Evolutionary conservation across 2,888 invertebrate genomes (phyloP).

Genomic region (Chaitophorus viminalis): DNA sequence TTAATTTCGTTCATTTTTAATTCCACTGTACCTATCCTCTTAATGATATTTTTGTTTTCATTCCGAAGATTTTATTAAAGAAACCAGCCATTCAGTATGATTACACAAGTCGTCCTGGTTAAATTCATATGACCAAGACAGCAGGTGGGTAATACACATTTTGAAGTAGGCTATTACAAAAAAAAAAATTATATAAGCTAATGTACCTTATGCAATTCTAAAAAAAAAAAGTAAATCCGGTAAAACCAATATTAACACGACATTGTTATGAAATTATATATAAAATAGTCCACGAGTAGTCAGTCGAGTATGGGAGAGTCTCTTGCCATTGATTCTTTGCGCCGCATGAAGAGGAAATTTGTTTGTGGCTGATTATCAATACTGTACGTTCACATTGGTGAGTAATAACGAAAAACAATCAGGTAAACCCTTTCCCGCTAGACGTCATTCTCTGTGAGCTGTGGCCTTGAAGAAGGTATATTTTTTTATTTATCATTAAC

Average conservation of each 20-base stretch:
- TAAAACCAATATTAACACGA: constrained; percentile 61
- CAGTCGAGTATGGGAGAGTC: constrained; percentile 61
- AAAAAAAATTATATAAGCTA: constrained; percentile 51
- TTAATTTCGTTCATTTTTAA: constrained; percentile 49
- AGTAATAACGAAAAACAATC: constrained; percentile 58
- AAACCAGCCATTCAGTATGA: constrained; percentile 56
- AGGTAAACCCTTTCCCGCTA: constrained; percentile 62
- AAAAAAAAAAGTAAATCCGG: constrained; percentile 60
- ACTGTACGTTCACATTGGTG: constrained; percentile 59
- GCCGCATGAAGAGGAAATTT: constrained; percentile 60
- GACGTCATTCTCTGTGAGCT: constrained; percentile 60
- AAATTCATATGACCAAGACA: constrained; percentile 58
- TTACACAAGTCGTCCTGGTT: constrained; percentile 57
- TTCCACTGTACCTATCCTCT: constrained; percentile 44
- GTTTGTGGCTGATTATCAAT: constrained; percentile 60
- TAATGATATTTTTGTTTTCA: constrained; percentile 60
- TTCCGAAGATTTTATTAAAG: constrained; percentile 61
- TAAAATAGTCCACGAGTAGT: constrained; percentile 62
- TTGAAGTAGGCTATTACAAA: constrained; percentile 57
- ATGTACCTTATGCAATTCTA: constrained; percentile 55
- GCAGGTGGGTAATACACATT: constrained; percentile 60
- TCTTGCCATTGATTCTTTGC: constrained; percentile 61
- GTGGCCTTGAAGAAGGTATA: constrained; percentile 60
- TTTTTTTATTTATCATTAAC: constrained; percentile 56
- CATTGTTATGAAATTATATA: constrained; percentile 62